Conservation (phyloP, 2,113 vertebrate species). For the Macquaria australasica region DNA sequence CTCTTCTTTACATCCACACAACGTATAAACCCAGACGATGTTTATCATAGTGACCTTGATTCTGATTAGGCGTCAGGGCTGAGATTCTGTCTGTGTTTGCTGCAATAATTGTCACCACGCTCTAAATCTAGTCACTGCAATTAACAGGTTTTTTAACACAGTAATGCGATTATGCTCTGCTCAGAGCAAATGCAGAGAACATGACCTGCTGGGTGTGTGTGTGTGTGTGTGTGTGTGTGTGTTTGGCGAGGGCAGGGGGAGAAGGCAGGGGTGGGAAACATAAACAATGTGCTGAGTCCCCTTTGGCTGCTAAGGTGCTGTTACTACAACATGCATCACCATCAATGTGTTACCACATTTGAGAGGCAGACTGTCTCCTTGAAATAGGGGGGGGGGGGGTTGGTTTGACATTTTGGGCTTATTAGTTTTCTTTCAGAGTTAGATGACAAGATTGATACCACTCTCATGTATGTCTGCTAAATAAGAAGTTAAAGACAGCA, state of each 20-base stretch:
- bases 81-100: slow-evolving; percentile 11
- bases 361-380: slow-evolving; percentile 23
- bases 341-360: slow-evolving; percentile 57
- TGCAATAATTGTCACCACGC: slow-evolving; percentile 49
- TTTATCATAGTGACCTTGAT: not conserved
- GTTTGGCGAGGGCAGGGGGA: not conserved
- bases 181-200: slow-evolving; percentile 35
- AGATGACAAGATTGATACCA: not conserved
- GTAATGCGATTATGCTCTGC: slow-evolving; percentile 30
- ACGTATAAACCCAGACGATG: not conserved
- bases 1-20: not conserved
- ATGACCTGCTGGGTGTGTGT: slow-evolving; percentile 33
- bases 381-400: not conserved
- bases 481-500: not conserved
- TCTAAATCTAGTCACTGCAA: slow-evolving; percentile 51
- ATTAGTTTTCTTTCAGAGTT: not conserved
- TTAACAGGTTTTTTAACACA: slow-evolving; percentile 53
- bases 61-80: not conserved
- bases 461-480: not conserved
- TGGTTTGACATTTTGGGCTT: not conserved
- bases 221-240: slow-evolving; percentile 35
- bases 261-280: slow-evolving; percentile 36
- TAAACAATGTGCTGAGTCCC: slow-evolving; percentile 57
- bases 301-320: slow-evolving; percentile 65
- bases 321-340: slow-evolving; percentile 71